Evolutionary conservation across 2,797 vertebrate species (phyloP).

Genomic region (Rachycentron canadum): DNA sequence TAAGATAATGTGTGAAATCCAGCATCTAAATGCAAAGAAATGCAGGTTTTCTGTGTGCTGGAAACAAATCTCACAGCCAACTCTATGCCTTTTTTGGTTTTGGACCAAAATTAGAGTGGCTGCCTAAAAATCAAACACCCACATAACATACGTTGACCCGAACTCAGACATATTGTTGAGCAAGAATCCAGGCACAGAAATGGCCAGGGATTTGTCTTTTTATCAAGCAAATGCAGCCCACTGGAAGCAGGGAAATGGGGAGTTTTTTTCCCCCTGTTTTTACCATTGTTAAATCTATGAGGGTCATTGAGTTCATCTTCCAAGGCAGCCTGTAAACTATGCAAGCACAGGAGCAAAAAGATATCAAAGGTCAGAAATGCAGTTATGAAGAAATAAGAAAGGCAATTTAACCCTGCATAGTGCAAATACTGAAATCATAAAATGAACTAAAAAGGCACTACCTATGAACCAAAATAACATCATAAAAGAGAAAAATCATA

Average conservation of each 20-base stretch:
- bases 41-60: conserved; percentile 24
- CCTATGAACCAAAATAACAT: conserved; percentile 53
- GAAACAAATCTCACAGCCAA: conserved; percentile 37
- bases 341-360: conserved; percentile 45
- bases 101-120: conserved; percentile 50
- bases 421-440: conserved; percentile 67
- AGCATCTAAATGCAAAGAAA: conserved; percentile 35
- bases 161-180: conserved; percentile 58
- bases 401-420: conserved; percentile 62
- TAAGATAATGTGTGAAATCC: conserved; percentile 54
- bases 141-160: conserved; percentile 63
- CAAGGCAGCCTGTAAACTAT: conserved; percentile 49
- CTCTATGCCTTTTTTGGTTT: conserved; percentile 32
- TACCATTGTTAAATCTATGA: conserved; percentile 59
- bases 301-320: conserved; percentile 40
- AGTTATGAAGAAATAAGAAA: conserved; percentile 73
- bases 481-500: conserved; percentile 59
- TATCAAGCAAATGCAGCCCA: conserved; percentile 55
- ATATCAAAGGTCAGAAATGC: conserved; percentile 65
- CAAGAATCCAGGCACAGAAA: conserved; percentile 51
- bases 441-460: conserved; percentile 52
- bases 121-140: conserved; percentile 56
- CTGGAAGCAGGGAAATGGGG: conserved; percentile 33
- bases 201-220: conserved; percentile 49
- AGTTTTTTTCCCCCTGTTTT: conserved; percentile 26